Conservation (phyloP, 2,797 vertebrate genomes). For the Scyliorhinus canicula region DNA sequence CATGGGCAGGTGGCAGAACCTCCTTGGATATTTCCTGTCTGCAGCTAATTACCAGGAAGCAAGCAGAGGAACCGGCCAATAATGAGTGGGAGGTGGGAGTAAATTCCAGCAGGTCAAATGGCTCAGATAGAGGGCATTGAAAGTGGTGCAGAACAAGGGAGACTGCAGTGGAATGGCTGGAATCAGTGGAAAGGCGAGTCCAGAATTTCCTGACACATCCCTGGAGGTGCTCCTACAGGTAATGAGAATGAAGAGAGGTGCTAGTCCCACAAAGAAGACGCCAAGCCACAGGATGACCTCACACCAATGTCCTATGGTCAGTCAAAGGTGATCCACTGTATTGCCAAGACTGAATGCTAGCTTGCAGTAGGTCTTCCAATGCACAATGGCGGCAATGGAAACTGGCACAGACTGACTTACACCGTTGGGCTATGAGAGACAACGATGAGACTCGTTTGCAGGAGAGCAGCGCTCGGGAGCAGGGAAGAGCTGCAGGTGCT, state of each 20-base stretch:
- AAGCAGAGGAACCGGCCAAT: background rate
- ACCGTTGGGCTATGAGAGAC: background rate
- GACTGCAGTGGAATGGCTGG: background rate
- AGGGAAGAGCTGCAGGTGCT: background rate
- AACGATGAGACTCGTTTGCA: background rate
- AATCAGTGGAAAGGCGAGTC: background rate
- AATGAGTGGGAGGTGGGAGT: background rate
- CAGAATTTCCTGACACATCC: background rate
- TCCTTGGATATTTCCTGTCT: background rate
- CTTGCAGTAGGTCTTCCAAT: background rate
- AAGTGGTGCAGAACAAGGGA: background rate
- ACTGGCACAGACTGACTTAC: background rate
- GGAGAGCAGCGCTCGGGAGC: background rate
- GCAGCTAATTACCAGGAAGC: background rate
- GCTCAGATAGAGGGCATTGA: too few relatives aligned
- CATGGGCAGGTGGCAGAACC: background rate
- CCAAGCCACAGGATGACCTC: background rate
- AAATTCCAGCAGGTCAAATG: background rate
- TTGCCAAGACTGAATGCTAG: background rate
- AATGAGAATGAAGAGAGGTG: background rate
- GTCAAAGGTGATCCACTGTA: background rate
- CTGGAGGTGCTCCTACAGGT: background rate
- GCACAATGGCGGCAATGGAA: background rate
- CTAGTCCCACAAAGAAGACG: background rate
- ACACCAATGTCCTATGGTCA: background rate